Conservation (phyloP, 30 jellyfish, hydroid and myxozoan species). For the Aurelia sp. region DNA sequence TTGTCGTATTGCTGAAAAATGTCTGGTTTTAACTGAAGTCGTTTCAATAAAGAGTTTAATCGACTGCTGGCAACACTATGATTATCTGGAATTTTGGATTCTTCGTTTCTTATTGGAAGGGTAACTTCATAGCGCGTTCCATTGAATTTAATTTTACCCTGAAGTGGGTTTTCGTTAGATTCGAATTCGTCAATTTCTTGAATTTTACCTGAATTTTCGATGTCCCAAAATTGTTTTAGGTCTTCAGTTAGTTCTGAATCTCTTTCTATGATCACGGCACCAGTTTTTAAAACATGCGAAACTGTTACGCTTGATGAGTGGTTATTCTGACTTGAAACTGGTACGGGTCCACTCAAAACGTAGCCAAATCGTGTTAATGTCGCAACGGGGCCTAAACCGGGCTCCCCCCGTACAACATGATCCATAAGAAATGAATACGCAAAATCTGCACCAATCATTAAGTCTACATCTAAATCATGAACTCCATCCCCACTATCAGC, state of each 20-base stretch:
- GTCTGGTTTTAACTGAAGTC: not conserved
- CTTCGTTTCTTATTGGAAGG: not conserved
- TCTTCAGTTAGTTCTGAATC: not conserved
- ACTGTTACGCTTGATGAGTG: not conserved
- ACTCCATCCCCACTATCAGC: no score
- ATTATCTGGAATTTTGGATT: not conserved
- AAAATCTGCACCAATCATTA: no score
- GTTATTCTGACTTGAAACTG: not conserved
- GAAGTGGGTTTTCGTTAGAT: not conserved
- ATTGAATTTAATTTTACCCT: not conserved
- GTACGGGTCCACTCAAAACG: constrained; percentile 3
- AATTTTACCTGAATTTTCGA: not conserved
- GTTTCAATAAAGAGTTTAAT: not conserved
- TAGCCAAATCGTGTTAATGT: not conserved
- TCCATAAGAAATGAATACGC: not conserved
- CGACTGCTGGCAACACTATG: not conserved
- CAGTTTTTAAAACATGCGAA: not conserved
- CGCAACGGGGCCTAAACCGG: not conserved
- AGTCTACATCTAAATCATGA: no score
- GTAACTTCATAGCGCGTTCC: not conserved
- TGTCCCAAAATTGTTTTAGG: not conserved
- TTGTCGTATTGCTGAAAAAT: not conserved
- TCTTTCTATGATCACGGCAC: not conserved
- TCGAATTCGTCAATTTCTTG: not conserved
- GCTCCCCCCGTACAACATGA: not conserved